Evolutionary conservation across 1,140 invertebrate species (phyloP).

Genomic region (Drosophila nigrodunni): DNA sequence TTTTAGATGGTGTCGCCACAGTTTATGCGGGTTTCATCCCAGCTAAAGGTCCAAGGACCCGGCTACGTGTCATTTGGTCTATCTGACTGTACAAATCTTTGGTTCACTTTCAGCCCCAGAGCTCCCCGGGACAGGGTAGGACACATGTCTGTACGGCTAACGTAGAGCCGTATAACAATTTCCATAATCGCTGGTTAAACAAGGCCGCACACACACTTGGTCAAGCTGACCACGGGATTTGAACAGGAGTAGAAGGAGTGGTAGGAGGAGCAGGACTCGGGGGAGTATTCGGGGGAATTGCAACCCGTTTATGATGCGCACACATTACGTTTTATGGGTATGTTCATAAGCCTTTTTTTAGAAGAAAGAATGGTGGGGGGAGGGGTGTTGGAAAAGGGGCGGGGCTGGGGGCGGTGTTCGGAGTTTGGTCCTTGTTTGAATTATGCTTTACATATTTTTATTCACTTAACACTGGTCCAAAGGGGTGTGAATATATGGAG

Average conservation of each 20-base stretch:
- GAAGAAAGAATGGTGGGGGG: slow-evolving; percentile 5
- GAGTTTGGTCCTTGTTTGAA: slow-evolving; percentile 60
- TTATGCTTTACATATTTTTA: slow-evolving; percentile 83
- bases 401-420: no score
- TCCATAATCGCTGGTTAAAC: slow-evolving; percentile 83
- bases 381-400: neutral
- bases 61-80: slow-evolving; percentile 80
- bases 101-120: slow-evolving; percentile 3
- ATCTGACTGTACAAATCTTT: slow-evolving; percentile 73
- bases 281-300: neutral
- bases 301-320: slow-evolving; percentile 53
- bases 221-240: slow-evolving; percentile 60
- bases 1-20: slow-evolving; percentile 72
- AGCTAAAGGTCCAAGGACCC: slow-evolving; percentile 16
- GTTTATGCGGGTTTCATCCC: slow-evolving; percentile 63
- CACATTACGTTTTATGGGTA: slow-evolving; percentile 64
- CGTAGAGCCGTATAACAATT: slow-evolving; percentile 53
- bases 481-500: slow-evolving; percentile 15
- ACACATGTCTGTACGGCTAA: slow-evolving; percentile 1
- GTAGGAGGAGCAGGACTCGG: neutral
- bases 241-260: neutral
- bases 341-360: slow-evolving; percentile 60
- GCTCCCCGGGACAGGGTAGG: neutral
- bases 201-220: slow-evolving; percentile 66
- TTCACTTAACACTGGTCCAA: slow-evolving; percentile 73